Evolutionary conservation across 2,888 invertebrate genomes (phyloP).

Genomic region (Lochmaea capreae): DNA sequence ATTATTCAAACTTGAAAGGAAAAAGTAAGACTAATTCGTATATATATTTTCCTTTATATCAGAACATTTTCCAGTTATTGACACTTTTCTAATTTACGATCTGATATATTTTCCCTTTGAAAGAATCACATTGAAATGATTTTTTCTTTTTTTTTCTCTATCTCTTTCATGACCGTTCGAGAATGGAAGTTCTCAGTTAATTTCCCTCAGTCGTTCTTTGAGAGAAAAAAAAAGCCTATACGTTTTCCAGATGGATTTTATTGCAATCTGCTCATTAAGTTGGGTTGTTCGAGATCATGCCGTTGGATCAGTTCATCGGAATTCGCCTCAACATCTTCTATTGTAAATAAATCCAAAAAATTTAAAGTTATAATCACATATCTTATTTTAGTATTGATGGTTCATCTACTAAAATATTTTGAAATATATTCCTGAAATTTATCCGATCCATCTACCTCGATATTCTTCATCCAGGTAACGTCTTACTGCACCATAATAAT

Average conservation of each 20-base stretch:
- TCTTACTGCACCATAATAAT: too few species aligned
- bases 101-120: not conserved
- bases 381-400: too few species aligned
- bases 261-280: conserved; percentile 32
- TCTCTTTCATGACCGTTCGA: not conserved
- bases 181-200: conserved; percentile 12
- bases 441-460: too few species aligned
- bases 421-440: too few species aligned
- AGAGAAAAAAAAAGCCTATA: not conserved
- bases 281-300: conserved; percentile 27
- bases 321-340: conserved; percentile 19
- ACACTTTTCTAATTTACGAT: not conserved
- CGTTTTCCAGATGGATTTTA: conserved; percentile 29
- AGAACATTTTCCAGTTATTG: not conserved
- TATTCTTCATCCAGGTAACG: too few species aligned
- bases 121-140: not conserved
- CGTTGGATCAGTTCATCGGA: conserved; percentile 31
- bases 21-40: not conserved
- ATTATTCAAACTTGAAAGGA: too few species aligned
- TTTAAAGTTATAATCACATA: not conserved
- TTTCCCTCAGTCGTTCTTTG: not conserved
- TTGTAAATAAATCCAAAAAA: conserved; percentile 30
- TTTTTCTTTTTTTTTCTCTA: not conserved
- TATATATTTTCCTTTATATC: not conserved
- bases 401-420: too few species aligned